Conservation (phyloP, 2,113 vertebrate genomes). For the Centropristis striata region DNA sequence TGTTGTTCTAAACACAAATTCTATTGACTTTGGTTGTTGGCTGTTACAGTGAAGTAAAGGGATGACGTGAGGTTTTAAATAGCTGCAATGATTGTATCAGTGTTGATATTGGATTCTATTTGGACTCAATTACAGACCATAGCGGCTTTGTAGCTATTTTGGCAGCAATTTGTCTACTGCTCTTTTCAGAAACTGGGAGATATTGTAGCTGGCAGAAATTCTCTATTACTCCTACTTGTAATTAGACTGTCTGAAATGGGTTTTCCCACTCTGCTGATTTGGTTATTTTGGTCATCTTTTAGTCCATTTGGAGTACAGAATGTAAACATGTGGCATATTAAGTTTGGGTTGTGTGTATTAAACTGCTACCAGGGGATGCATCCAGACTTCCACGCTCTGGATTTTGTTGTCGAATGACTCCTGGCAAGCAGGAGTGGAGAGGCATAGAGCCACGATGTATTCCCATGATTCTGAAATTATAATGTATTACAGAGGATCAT, state of each 20-base stretch:
- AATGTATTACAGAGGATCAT: constrained; percentile 34
- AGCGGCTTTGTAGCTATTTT: background rate
- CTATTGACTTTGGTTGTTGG: background rate
- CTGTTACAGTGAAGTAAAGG: background rate
- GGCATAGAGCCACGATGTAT: constrained; percentile 7
- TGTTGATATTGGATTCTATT: background rate
- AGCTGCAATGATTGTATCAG: background rate
- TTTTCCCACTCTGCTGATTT: background rate
- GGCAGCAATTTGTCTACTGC: background rate
- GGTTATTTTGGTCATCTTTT: background rate
- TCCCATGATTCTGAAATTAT: constrained; percentile 25
- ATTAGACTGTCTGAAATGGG: background rate
- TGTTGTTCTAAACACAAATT: background rate
- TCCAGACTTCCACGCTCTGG: background rate
- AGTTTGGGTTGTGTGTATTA: constrained; percentile 15
- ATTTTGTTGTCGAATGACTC: constrained; percentile 9
- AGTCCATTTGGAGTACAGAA: background rate
- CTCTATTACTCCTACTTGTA: background rate
- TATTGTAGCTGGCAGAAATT: background rate
- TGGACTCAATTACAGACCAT: background rate
- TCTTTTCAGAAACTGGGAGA: background rate
- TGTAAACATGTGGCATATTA: constrained; percentile 18
- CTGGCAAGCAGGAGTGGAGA: constrained; percentile 15
- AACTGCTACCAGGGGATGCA: background rate
- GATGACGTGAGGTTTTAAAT: background rate